Evolutionary conservation across 2,888 invertebrate genomes (phyloP).

Genomic region (Pecten maximus): DNA sequence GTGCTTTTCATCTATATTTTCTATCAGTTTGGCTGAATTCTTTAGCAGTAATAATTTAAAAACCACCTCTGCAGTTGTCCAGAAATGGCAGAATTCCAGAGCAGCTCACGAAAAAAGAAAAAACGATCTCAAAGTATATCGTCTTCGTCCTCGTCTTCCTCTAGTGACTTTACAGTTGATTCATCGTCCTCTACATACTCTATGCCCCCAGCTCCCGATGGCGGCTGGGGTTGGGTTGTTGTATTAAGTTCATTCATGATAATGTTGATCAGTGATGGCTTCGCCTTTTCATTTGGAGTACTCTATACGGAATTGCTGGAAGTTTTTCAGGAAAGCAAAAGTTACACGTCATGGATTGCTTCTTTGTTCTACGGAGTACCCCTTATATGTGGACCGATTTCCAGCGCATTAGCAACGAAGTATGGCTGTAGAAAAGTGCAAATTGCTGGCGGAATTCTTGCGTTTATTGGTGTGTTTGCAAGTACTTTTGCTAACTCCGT

Average conservation of each 20-base stretch:
- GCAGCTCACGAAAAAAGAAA: slow-evolving; percentile 40
- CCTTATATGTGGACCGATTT: slow-evolving; percentile 84
- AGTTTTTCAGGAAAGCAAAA: slow-evolving; percentile 92
- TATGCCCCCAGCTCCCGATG: slow-evolving; percentile 87
- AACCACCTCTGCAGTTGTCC: slow-evolving; percentile 53
- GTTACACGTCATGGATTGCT: slow-evolving; percentile 94
- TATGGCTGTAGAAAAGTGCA: slow-evolving; percentile 80
- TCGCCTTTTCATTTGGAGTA: slow-evolving; percentile 95
- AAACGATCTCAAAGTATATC: slow-evolving; percentile 42
- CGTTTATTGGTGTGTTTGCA: slow-evolving; percentile 76
- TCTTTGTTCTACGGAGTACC: slow-evolving; percentile 96
- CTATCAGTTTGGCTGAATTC: slow-evolving; percentile 74
- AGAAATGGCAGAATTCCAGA: slow-evolving; percentile 46
- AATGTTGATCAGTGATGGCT: slow-evolving; percentile 95
- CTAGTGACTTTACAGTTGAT: slow-evolving; percentile 57
- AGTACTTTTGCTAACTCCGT: slow-evolving; percentile 78
- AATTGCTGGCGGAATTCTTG: slow-evolving; percentile 79
- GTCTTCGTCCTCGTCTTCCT: slow-evolving; percentile 54
- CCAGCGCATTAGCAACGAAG: slow-evolving; percentile 79
- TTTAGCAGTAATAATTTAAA: slow-evolving; percentile 74
- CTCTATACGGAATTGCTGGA: slow-evolving; percentile 93
- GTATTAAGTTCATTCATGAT: slow-evolving; percentile 94
- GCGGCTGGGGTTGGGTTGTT: slow-evolving; percentile 96
- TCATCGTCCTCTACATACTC: slow-evolving; percentile 59
- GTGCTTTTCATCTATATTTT: slow-evolving; percentile 73